phyloP scores from a whole-genome alignment of 1,140 invertebrate genomes.

The Atta texana region DNA sequence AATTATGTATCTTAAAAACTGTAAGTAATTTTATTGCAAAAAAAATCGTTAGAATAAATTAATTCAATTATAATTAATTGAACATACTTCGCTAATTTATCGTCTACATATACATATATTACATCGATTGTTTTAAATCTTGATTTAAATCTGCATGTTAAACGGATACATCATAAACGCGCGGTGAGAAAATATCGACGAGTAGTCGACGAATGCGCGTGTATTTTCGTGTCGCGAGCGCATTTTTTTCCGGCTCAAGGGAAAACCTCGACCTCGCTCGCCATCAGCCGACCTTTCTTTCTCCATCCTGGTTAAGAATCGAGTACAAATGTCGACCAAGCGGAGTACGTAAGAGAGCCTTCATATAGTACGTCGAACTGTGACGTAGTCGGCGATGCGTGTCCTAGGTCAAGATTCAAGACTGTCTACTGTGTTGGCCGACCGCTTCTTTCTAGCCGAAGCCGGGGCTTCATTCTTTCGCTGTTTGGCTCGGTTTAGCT shows the following conservation, averaged over 20 bases:
- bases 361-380: constrained; percentile 79
- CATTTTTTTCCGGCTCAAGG: constrained; percentile 71
- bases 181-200: neutral
- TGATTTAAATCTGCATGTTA: neutral
- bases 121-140: neutral
- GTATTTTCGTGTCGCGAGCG: constrained; percentile 32
- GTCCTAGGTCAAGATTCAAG: constrained; percentile 85
- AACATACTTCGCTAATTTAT: neutral
- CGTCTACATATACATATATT: too few species aligned
- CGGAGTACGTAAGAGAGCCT: constrained; percentile 58
- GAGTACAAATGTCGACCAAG: constrained; percentile 69
- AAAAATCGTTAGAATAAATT: too few species aligned
- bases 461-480: constrained; percentile 70
- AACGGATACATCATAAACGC: neutral
- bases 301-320: constrained; percentile 62
- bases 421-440: constrained; percentile 74
- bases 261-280: constrained; percentile 70
- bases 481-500: constrained; percentile 50
- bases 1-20: too few species aligned
- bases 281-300: constrained; percentile 56
- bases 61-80: too few species aligned
- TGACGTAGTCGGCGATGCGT: constrained; percentile 83
- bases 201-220: neutral
- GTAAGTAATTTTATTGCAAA: too few species aligned
- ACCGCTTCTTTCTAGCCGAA: constrained; percentile 70